Evolutionary conservation across 2,888 invertebrate species (phyloP), one percentile per base, ranked within the genome.

Genomic region (Stenodera caucasica): DNA sequence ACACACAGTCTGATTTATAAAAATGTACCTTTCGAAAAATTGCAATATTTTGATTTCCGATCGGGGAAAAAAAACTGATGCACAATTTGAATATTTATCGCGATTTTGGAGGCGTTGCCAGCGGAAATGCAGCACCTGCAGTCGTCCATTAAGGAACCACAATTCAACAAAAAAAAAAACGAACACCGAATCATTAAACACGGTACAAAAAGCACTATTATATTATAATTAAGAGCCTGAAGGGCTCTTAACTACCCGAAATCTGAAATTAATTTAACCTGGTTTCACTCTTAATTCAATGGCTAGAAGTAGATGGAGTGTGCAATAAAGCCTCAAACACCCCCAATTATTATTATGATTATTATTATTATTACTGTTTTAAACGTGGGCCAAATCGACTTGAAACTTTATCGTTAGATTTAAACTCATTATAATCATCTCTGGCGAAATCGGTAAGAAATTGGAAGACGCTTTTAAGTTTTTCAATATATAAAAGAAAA

Each of bases 201-300:
- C 68, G 70, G 67, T 70, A 67, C 70, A 66, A 69, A 68, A 40
- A 40, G 67, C 63, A 69, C 68, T 67, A 72, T 72, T 75, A 71
- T 71, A 68, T 71, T 70, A 68, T 70, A 75, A 75, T 76, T 76
- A 76, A 75, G 76, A 75, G 68, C 73, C 71, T 64, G 62, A 67
- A 68, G 70, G 70, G 70, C 69, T 71, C 70, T 67, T 72, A 72
- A 73, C 74, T 73, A 75, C 75, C 74, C 74, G 69, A 70, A 75
- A 75, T 74, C 68, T 70, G 67, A 76, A 74, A 74, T 77, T 76
- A 74, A 76, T 75, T 76, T 72, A 72, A 73, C 71, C 68, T 65
- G 70, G 66, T 71, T 70, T 72, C 72, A 71, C 68, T 71, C 69
- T 71, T 73, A 74, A 74, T 75, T 75, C 73, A 76, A 76, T 74